Conservation (phyloP, 2,113 vertebrate species). For the Zosterops hypoxanthus region DNA sequence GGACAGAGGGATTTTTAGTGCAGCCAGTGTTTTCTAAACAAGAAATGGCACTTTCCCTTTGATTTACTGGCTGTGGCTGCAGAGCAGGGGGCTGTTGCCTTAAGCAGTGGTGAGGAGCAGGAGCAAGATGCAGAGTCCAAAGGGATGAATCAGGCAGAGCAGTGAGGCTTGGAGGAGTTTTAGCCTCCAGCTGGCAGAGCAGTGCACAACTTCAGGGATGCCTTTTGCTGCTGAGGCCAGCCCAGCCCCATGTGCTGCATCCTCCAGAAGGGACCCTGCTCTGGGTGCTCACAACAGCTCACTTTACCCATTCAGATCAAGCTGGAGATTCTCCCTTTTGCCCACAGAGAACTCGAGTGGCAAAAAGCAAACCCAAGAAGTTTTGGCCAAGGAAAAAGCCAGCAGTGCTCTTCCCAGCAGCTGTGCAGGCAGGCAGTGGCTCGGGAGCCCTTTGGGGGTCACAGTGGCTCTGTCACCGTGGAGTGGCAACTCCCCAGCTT, state of each 20-base stretch:
- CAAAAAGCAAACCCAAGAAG: neutral
- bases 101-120: neutral
- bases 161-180: neutral
- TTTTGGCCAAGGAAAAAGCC: neutral
- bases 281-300: neutral
- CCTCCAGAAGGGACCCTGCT: neutral
- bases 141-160: neutral
- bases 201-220: neutral
- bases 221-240: neutral
- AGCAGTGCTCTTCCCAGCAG: neutral
- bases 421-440: neutral
- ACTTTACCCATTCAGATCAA: fast-evolving
- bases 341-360: neutral
- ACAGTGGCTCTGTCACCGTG: neutral
- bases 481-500: too few relatives aligned
- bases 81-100: neutral
- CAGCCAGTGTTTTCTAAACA: neutral
- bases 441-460: neutral
- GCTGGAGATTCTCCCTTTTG: neutral
- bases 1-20: neutral
- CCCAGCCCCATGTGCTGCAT: neutral
- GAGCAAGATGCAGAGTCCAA: fast-evolving
- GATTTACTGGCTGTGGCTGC: neutral
- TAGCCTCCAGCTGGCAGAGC: neutral
- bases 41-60: neutral